Evolutionary conservation across 2,113 vertebrate species (phyloP).

Genomic region (Burhinus oedicnemus): DNA sequence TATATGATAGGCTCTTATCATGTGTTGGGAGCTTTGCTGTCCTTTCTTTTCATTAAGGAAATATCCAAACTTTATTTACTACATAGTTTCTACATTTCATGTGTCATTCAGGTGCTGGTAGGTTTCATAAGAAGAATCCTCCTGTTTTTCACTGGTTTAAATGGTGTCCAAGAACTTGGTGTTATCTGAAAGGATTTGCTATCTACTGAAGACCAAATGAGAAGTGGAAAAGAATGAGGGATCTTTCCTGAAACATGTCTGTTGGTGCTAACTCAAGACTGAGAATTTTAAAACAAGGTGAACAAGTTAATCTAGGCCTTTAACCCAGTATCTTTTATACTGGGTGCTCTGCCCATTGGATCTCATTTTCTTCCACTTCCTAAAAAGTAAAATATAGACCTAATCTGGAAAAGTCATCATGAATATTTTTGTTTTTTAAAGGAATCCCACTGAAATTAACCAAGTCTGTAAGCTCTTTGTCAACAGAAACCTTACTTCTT

Average conservation of each 20-base stretch:
- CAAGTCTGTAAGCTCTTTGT: neutral
- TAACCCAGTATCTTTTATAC: neutral
- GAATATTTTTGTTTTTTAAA: neutral
- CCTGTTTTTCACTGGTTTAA: neutral
- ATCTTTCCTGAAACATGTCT: neutral
- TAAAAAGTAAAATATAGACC: neutral
- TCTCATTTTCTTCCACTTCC: neutral
- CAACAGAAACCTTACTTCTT: neutral
- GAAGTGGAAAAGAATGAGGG: neutral
- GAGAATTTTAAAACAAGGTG: neutral
- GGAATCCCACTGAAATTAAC: neutral
- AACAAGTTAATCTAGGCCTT: neutral
- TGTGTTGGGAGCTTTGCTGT: neutral
- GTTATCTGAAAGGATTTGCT: neutral
- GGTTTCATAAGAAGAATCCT: neutral
- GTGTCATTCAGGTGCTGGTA: neutral
- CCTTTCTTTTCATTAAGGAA: neutral
- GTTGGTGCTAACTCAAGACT: neutral
- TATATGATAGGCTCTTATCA: neutral
- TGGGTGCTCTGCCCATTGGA: neutral
- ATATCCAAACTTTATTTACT: neutral
- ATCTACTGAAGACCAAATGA: neutral
- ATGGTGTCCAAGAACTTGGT: neutral
- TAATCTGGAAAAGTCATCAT: rapidly evolving
- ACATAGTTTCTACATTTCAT: neutral